Conservation (phyloP, 2,113 vertebrate genomes). For the Calidris pugnax region DNA sequence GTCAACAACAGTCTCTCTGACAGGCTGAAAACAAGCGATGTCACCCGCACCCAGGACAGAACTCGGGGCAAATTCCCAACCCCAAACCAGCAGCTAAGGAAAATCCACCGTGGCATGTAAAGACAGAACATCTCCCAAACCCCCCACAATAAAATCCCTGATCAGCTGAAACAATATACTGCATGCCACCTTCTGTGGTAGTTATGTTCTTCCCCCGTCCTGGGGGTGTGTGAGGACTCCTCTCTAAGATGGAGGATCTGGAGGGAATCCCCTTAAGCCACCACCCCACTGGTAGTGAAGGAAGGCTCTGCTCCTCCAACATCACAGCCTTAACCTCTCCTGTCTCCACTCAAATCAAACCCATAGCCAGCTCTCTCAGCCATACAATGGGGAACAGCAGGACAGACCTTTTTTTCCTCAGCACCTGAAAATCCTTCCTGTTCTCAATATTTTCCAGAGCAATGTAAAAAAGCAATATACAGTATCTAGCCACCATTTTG, state of each 20-base stretch:
- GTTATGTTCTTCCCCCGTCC: rapidly evolving
- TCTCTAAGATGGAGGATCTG: not conserved
- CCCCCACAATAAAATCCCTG: not conserved
- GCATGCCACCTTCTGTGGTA: rapidly evolving
- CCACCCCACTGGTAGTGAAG: not conserved
- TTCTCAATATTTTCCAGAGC: not conserved
- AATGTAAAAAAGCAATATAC: not conserved
- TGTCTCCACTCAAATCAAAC: rapidly evolving
- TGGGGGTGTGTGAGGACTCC: not conserved
- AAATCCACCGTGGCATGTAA: rapidly evolving
- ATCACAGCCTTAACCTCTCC: not conserved
- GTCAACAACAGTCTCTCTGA: not conserved
- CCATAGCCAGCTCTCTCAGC: not conserved
- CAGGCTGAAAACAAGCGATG: not conserved
- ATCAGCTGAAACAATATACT: not conserved
- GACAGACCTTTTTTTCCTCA: not conserved
- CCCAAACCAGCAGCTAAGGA: not conserved
- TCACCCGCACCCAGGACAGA: not conserved
- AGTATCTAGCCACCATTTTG: not conserved
- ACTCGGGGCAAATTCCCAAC: not conserved
- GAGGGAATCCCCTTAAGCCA: not conserved
- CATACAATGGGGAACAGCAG: rapidly evolving
- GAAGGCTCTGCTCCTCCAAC: not conserved
- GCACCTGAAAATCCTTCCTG: not conserved
- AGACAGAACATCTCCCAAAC: not conserved